Evolutionary conservation across 1,140 invertebrate genomes (phyloP).

Genomic region (Meloidogyne hapla): DNA sequence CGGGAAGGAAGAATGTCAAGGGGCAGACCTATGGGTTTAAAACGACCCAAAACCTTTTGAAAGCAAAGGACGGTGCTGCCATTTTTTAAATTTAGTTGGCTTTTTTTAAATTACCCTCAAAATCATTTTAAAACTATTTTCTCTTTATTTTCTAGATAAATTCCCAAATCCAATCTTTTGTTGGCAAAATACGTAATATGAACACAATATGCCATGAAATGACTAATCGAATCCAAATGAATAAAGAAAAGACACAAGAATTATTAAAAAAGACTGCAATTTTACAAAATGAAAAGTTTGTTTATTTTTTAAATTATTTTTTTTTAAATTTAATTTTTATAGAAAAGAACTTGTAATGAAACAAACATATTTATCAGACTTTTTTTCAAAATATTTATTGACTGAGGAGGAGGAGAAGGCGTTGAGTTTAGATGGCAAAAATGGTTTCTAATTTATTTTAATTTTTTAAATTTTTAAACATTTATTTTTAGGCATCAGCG

Average conservation of each 20-base stretch:
- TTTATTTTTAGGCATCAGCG: constrained; percentile 4
- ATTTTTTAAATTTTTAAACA: constrained; percentile 10
- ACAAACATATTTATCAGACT: constrained; percentile 53
- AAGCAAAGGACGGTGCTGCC: too few species aligned
- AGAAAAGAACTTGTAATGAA: constrained; percentile 51
- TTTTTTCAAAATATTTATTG: constrained; percentile 58
- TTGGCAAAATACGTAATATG: constrained; percentile 55
- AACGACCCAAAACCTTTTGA: too few species aligned
- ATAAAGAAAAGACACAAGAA: constrained; percentile 60
- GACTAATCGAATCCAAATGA: constrained; percentile 57
- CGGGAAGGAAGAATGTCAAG: too few species aligned
- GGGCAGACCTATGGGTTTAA: too few species aligned
- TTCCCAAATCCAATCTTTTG: constrained; percentile 53
- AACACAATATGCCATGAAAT: constrained; percentile 59
- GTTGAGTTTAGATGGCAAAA: constrained; percentile 18
- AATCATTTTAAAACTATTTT: background rate
- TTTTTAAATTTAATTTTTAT: constrained; percentile 15
- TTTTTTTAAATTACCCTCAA: too few species aligned
- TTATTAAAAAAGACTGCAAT: constrained; percentile 53
- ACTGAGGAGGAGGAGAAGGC: constrained; percentile 50
- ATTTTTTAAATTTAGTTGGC: too few species aligned
- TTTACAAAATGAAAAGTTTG: constrained; percentile 57
- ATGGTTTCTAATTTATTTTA: background rate
- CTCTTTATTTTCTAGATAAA: constrained; percentile 48
- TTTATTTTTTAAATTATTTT: constrained; percentile 1